A percentile compares a stretch with the other conserved stretches of the same genome.
phyloP scores from a whole-genome alignment of 2,888 invertebrate species.

The Sycophila texana region DNA sequence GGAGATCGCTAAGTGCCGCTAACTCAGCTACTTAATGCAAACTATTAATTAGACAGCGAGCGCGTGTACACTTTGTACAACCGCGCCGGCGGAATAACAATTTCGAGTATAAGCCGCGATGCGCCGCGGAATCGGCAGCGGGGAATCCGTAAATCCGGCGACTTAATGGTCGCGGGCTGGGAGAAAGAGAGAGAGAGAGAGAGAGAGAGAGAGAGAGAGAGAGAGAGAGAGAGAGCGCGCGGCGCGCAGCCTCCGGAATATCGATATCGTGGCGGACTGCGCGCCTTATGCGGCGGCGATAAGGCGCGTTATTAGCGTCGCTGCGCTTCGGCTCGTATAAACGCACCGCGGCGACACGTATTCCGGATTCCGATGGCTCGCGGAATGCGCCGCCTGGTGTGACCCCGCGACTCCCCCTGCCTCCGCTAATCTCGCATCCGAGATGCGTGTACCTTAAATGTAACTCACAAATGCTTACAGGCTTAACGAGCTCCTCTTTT shows the following conservation, averaged over 20 bases:
- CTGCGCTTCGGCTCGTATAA: constrained; percentile 46
- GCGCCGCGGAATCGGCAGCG: not conserved
- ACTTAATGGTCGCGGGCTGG: constrained; percentile 34
- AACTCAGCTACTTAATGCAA: constrained; percentile 55
- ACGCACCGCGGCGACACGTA: constrained; percentile 48
- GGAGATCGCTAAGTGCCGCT: constrained; percentile 49
- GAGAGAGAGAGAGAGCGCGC: not conserved
- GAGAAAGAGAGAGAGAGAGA: not conserved
- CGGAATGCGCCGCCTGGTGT: not conserved
- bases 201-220: not conserved
- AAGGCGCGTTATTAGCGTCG: constrained; percentile 49
- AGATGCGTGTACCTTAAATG: not conserved
- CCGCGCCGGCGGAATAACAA: constrained; percentile 3
- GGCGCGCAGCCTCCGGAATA: constrained; percentile 6
- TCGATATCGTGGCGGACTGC: constrained; percentile 29
- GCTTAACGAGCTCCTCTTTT: too few species aligned
- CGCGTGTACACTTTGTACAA: constrained; percentile 5
- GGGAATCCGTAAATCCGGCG: constrained; percentile 53
- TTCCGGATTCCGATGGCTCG: constrained; percentile 54
- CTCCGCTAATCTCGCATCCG: not conserved
- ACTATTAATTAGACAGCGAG: constrained; percentile 53
- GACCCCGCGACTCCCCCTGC: not conserved
- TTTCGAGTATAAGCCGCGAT: constrained; percentile 42
- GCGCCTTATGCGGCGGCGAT: constrained; percentile 5
- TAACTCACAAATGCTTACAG: too few species aligned